Evolutionary conservation across 2,797 vertebrate species (phyloP), one percentile per base, ranked within the genome.

Genomic region (Chanos chanos): DNA sequence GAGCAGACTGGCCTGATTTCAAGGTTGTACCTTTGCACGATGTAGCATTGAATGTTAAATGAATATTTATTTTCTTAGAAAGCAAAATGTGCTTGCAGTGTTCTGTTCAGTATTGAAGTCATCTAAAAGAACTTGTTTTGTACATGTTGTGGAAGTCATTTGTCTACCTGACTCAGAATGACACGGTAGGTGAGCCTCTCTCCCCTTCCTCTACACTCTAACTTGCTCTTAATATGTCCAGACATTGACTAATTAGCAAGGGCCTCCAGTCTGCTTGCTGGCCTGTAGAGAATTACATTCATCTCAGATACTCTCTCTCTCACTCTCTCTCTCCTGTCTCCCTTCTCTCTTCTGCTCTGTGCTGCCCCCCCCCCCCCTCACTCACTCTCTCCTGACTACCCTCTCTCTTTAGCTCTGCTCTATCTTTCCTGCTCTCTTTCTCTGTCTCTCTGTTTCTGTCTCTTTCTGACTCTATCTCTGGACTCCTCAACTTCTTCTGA

Each of bases 161-260:
- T 12, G 19, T 31, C 16, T 33, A 22, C 25, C 18, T 44, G 40
- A 28, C 27, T 45, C 27, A 19, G 33, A n/a, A 59, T 47, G 31
- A 36, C 21, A 33, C 47, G 45, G 47, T n/a, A 59, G 69, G 31
- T 59, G 54, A 61, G 68, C 52, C 47, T 13, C 36, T 62, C 45
- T 68, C 47, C 61, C 56, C 57, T 37, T 37, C 58, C 48, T 55
- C 49, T 40, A 39, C 54, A 53, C 58, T 66, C 63, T 48, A 33
- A 24, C 56, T 61, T 58, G 58, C 37, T 48, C 57, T 21, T 70
- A 66, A 75, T 75, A 61, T 71, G 44, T 73, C 64, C 61, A 55
- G 65, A 73, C 63, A 47, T 54, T 78, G 63, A 76, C 43, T 76
- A 73, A 76, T 75, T 72, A 78, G 54, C 64, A 36, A 15, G 41